phyloP scores from a whole-genome alignment of 2,888 invertebrate genomes.

The Cephus pulcher region DNA sequence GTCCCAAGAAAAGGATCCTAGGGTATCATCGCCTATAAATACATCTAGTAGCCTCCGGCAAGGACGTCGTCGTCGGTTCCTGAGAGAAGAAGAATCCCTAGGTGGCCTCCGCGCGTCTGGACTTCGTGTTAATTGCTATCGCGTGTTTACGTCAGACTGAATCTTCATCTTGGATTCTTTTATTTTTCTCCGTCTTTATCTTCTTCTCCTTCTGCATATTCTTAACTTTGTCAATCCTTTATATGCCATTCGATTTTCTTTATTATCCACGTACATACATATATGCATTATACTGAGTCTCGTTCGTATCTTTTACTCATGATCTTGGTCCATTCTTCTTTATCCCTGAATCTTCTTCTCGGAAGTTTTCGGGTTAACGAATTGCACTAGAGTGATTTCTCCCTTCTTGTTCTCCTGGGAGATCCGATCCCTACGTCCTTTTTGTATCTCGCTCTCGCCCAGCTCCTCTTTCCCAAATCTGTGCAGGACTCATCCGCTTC shows the following conservation, averaged over 20 bases:
- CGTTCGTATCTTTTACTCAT: neutral
- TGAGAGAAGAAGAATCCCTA: conserved; percentile 11
- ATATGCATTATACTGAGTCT: neutral
- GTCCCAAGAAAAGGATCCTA: conserved; percentile 40
- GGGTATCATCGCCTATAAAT: conserved; percentile 66
- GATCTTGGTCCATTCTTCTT: neutral
- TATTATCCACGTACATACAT: neutral
- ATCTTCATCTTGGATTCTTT: conserved; percentile 20
- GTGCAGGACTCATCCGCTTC: neutral
- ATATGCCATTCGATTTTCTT: conserved; percentile 1
- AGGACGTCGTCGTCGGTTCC: conserved; percentile 50
- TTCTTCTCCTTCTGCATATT: conserved; percentile 13
- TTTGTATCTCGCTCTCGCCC: neutral
- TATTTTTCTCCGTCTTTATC: conserved; percentile 18
- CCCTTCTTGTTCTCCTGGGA: neutral
- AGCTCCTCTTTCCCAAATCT: neutral
- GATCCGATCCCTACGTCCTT: neutral
- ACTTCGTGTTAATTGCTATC: neutral
- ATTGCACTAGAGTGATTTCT: neutral
- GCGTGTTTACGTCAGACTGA: conserved; percentile 12
- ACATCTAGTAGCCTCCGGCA: conserved; percentile 60
- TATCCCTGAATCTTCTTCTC: neutral
- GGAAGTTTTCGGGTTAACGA: neutral
- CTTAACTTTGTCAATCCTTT: neutral
- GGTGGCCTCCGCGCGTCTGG: conserved; percentile 5